Evolutionary conservation across 2,797 vertebrate genomes (phyloP), one percentile per base, ranked within the genome.

Genomic region (Nannoperca obscura): DNA sequence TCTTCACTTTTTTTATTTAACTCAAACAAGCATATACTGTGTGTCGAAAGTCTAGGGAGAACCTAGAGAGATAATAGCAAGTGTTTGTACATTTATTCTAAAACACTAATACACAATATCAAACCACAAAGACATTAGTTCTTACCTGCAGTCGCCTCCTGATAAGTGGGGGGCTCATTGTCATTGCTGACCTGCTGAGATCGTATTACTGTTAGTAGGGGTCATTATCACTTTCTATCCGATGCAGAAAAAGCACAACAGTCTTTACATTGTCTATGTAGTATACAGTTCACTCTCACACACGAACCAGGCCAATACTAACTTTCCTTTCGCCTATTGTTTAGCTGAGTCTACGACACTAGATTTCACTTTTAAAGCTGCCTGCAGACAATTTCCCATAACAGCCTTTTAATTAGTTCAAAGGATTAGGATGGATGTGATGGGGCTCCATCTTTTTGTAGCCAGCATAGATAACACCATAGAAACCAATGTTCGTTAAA

Each of bases 91-190:
- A 55, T 34, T 14, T n/a, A 14, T 17, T 27, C 24, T 27, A 27
- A 27, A 27, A 27, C 40, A 53, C 7, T 34, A 4, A 7, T 3
- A 58, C 3, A 22, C 3, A 8, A 20, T 13, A 2, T 50, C 13
- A 55, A 22, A 24, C 20, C 60, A 46, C 10, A 63, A 36, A 5
- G 19, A 22, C 1, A 3, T 14, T 2, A 0, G 7, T 55, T 52
- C 54, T 95, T 95, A 91, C 96, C 96, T 0, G 96, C 95, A 4
- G 96, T 97, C 0, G 96, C 97, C 86, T 98, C 98, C 82, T 97
- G 97, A 0, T 99, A 99, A 44, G 91, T 97, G 0, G 98, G 97
- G 0, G 97, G 97, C 80, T 96, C 96, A 67, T 85, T 91, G 2
- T 95, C 91, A 70, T 96, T 90, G 0, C 86, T 90, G 32, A 97